phyloP scores from a whole-genome alignment of 2,888 invertebrate genomes.

The Drosophila ezoana region DNA sequence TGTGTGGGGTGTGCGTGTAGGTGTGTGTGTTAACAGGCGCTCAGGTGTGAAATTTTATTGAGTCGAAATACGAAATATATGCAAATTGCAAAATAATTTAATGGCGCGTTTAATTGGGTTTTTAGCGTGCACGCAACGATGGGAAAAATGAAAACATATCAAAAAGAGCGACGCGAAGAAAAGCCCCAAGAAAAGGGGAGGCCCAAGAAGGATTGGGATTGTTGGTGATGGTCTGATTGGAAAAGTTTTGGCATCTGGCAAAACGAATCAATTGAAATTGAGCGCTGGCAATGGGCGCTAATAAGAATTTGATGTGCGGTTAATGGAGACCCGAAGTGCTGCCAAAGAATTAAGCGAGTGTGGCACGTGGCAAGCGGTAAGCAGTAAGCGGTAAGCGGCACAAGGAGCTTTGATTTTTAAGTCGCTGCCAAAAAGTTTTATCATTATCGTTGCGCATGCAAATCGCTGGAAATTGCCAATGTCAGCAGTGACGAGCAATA shows the following conservation, averaged over 20 bases:
- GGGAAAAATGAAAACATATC: constrained; percentile 58
- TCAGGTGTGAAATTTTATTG: constrained; percentile 79
- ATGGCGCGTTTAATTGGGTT: constrained; percentile 80
- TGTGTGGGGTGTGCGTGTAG: constrained; percentile 33
- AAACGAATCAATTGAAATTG: constrained; percentile 76
- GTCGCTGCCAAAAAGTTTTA: constrained; percentile 65
- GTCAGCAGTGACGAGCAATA: constrained; percentile 41
- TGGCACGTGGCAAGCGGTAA: constrained; percentile 20
- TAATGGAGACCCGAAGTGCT: constrained; percentile 47
- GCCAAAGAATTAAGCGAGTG: constrained; percentile 35
- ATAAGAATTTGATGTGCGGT: constrained; percentile 80
- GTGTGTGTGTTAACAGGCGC: constrained; percentile 44
- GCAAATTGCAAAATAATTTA: constrained; percentile 80
- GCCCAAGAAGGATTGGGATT: constrained; percentile 67
- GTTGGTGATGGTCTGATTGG: constrained; percentile 59
- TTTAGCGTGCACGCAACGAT: constrained; percentile 67
- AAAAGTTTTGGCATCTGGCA: constrained; percentile 65
- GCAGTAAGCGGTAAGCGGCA: constrained; percentile 1
- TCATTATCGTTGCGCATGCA: constrained; percentile 65
- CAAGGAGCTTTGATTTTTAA: constrained; percentile 51
- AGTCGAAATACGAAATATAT: constrained; percentile 79
- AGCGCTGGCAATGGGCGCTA: constrained; percentile 66
- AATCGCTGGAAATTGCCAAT: constrained; percentile 45
- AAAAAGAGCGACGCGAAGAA: constrained; percentile 21
- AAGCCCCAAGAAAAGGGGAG: constrained; percentile 13